phyloP scores from a whole-genome alignment of 2,797 vertebrate genomes.

The Buceros bicornis region DNA sequence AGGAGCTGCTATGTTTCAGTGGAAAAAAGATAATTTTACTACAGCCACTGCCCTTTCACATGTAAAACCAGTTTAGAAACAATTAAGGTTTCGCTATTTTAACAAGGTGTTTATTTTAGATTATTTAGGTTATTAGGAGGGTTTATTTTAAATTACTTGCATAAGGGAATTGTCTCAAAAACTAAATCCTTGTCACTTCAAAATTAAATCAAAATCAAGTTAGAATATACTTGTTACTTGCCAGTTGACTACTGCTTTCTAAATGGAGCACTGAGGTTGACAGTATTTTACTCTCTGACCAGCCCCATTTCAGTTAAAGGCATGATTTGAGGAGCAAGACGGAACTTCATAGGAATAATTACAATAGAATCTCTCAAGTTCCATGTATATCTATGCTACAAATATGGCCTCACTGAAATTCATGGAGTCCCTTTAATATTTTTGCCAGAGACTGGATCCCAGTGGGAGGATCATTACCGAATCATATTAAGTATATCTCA shows the following conservation, averaged over 20 bases:
- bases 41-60: background rate
- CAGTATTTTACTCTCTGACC: background rate
- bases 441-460: background rate
- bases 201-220: background rate
- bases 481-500: background rate
- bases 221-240: background rate
- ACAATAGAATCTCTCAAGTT: background rate
- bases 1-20: background rate
- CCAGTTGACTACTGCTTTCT: background rate
- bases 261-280: background rate
- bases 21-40: background rate
- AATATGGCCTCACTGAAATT: background rate
- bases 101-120: background rate
- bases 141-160: background rate
- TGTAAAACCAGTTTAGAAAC: background rate
- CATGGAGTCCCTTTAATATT: background rate
- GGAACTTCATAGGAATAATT: background rate
- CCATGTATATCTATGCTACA: background rate
- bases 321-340: background rate
- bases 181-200: background rate
- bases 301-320: background rate
- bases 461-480: background rate
- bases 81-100: background rate
- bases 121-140: too few relatives aligned
- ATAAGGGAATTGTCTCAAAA: background rate